Percentiles rank a stretch among this genome's conserved stretches.
Evolutionary conservation across 2,888 invertebrate species (phyloP).

Genomic region (Drosophila anceps): DNA sequence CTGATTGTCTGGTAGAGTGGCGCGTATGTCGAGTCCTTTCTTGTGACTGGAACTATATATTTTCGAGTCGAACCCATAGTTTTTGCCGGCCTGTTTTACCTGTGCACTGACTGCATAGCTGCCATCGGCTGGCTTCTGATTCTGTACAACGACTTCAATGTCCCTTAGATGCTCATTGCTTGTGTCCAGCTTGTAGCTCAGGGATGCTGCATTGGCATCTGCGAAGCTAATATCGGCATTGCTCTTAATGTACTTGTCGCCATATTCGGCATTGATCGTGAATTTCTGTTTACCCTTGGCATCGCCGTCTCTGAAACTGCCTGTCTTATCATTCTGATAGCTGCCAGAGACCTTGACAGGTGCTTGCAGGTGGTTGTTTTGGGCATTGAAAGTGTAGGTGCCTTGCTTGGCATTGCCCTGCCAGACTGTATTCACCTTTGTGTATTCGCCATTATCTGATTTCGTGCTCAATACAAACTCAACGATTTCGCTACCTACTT

Average conservation of each 20-base stretch:
- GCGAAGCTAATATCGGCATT: slow-evolving; percentile 79
- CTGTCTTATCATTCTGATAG: slow-evolving; percentile 71
- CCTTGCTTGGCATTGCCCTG: slow-evolving; percentile 75
- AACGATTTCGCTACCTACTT: slow-evolving; percentile 62
- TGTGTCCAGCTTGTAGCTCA: slow-evolving; percentile 85
- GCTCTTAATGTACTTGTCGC: slow-evolving; percentile 84
- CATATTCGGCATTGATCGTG: slow-evolving; percentile 65
- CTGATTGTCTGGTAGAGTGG: slow-evolving; percentile 86
- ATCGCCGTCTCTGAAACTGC: slow-evolving; percentile 49
- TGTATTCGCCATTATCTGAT: slow-evolving; percentile 67
- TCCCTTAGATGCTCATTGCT: slow-evolving; percentile 86
- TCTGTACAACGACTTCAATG: slow-evolving; percentile 86
- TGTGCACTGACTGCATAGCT: slow-evolving; percentile 84
- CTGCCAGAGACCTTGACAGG: slow-evolving; percentile 77
- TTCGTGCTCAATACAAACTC: slow-evolving; percentile 65
- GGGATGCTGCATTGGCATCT: slow-evolving; percentile 84
- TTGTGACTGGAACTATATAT: slow-evolving; percentile 86
- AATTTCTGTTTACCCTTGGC: slow-evolving; percentile 66
- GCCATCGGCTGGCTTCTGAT: slow-evolving; percentile 77
- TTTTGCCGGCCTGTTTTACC: slow-evolving; percentile 87
- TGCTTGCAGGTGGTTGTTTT: slow-evolving; percentile 60
- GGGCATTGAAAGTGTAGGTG: slow-evolving; percentile 64
- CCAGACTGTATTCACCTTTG: slow-evolving; percentile 58
- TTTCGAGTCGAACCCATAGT: slow-evolving; percentile 87
- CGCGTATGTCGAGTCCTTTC: slow-evolving; percentile 87